phyloP scores from a whole-genome alignment of 2,888 invertebrate genomes.

The Heliconius sara region DNA sequence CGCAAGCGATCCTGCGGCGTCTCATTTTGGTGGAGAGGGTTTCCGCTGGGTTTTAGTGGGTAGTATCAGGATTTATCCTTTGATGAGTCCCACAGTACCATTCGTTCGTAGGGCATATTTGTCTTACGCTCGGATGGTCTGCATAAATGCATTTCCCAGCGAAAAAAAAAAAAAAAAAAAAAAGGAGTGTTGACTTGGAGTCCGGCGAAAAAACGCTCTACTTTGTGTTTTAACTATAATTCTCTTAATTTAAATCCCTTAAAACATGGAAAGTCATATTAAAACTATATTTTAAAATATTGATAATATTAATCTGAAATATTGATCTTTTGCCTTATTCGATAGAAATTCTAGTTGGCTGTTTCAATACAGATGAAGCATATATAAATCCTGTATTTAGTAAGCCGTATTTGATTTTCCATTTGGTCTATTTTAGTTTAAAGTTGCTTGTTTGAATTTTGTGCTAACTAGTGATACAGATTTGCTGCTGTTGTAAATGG shows the following conservation, averaged over 20 bases:
- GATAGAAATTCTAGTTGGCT: background rate
- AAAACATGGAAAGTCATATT: conserved; percentile 8
- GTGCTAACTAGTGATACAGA: background rate
- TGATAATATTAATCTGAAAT: conserved; percentile 4
- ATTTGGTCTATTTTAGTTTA: background rate
- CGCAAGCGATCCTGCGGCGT: too few species aligned
- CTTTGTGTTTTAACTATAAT: background rate
- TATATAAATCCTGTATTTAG: conserved; percentile 15
- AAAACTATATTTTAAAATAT: background rate
- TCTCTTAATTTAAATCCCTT: background rate
- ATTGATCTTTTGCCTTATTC: background rate
- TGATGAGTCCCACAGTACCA: too few species aligned
- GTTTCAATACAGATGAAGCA: conserved; percentile 24
- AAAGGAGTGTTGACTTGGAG: too few species aligned
- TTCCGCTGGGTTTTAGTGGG: too few species aligned
- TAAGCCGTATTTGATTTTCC: conserved; percentile 1
- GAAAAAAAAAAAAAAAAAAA: too few species aligned
- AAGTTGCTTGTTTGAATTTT: background rate
- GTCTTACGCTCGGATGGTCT: too few species aligned
- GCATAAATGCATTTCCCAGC: too few species aligned
- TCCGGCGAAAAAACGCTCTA: too few species aligned
- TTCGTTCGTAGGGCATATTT: too few species aligned
- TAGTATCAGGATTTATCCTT: too few species aligned
- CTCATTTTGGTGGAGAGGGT: too few species aligned
- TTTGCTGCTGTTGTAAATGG: background rate